Conservation (phyloP, 1,140 invertebrate species). For the Callitettix versicolor region DNA sequence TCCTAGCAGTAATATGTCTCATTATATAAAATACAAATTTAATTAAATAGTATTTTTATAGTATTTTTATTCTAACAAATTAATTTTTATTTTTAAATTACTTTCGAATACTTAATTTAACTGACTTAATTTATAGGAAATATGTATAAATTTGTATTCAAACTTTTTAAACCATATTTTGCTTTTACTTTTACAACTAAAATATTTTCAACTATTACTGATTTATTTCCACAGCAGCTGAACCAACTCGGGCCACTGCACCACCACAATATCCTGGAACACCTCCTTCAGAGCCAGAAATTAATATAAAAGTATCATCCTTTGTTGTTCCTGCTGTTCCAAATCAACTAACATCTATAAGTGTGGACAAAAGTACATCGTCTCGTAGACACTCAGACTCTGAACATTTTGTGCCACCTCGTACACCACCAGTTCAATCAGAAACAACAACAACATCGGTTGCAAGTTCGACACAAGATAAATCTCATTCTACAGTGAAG, state of each 20-base stretch:
- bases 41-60: no score
- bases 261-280: slow-evolving; percentile 17
- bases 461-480: not conserved
- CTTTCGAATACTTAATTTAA: no score
- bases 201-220: no score
- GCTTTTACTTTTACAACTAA: no score
- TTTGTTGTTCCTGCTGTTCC: slow-evolving; percentile 15
- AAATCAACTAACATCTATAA: not conserved
- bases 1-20: no score
- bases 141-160: no score
- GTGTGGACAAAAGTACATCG: not conserved
- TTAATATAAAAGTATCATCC: slow-evolving; percentile 18
- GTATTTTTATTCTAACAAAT: no score
- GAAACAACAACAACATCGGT: not conserved
- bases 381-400: slow-evolving; percentile 47
- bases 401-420: slow-evolving; percentile 46
- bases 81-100: no score
- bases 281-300: slow-evolving; percentile 33
- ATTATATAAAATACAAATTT: no score
- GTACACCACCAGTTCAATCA: slow-evolving; percentile 39
- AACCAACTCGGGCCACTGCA: slow-evolving; percentile 4
- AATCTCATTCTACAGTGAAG: slow-evolving; percentile 10
- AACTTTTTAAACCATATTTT: no score
- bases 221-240: not conserved
- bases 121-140: no score